Conservation (phyloP, 2,113 vertebrate genomes). For the Porphyrio hochstetteri region DNA sequence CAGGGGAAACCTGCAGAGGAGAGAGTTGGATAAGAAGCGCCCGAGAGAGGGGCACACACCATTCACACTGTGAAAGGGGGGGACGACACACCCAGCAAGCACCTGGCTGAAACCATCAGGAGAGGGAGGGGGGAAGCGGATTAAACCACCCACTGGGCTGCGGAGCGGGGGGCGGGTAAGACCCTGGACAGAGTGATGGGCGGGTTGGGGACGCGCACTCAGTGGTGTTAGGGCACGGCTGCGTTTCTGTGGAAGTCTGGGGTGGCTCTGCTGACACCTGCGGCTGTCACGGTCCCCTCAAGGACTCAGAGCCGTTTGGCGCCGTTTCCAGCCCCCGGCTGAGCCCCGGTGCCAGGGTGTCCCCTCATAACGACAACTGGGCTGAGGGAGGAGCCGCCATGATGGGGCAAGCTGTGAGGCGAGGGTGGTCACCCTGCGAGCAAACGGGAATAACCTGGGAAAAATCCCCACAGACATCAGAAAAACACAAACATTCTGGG, state of each 20-base stretch:
- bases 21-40: neutral
- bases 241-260: neutral
- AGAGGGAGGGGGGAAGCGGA: neutral
- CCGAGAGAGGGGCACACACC: neutral
- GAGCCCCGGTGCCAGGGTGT: rapidly evolving
- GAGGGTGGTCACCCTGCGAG: rapidly evolving
- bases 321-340: neutral
- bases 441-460: neutral
- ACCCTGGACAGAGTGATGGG: neutral
- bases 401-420: rapidly evolving
- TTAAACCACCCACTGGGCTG: neutral
- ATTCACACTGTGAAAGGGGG: neutral
- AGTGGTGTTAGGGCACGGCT: neutral
- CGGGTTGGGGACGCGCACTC: too few species aligned
- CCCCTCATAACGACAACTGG: rapidly evolving
- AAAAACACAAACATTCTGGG: rapidly evolving
- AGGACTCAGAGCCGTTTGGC: neutral
- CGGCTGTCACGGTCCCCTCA: neutral
- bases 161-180: neutral
- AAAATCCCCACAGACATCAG: rapidly evolving
- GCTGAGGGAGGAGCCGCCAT: neutral
- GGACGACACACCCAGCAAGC: neutral
- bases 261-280: neutral
- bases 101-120: neutral
- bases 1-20: too few species aligned